phyloP scores from a whole-genome alignment of 2,113 vertebrate species.

The Hemibagrus wyckioides region DNA sequence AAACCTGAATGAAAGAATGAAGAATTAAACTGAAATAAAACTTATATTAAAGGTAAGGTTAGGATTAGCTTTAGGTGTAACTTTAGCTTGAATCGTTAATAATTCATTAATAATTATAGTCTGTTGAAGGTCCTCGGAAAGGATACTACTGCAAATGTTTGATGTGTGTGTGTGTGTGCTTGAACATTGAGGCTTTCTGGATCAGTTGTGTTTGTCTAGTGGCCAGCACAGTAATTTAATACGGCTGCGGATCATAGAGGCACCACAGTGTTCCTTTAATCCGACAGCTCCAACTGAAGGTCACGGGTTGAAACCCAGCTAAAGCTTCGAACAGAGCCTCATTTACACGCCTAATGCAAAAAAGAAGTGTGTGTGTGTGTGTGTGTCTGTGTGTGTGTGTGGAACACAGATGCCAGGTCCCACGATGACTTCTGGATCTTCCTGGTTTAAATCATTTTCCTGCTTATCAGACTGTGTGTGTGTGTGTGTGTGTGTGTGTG shows the following conservation, averaged over 20 bases:
- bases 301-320: constrained; percentile 26
- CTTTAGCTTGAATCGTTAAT: neutral
- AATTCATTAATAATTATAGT: neutral
- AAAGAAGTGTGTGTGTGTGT: neutral
- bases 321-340: neutral
- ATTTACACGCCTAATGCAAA: neutral
- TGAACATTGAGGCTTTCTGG: constrained; percentile 30
- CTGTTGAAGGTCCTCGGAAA: neutral
- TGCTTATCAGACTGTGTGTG: neutral
- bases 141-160: neutral
- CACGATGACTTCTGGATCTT: neutral
- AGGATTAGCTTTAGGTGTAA: neutral
- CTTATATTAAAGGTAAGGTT: neutral
- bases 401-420: neutral
- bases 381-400: neutral
- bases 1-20: no score
- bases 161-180: neutral
- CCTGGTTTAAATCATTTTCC: constrained; percentile 14
- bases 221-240: constrained; percentile 26
- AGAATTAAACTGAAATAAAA: no score
- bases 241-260: constrained; percentile 18
- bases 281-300: neutral
- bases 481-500: constrained; percentile 18
- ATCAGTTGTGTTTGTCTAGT: constrained; percentile 34
- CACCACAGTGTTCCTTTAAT: constrained; percentile 30